Percentiles rank a stretch among this genome's conserved stretches.
phyloP scores from a whole-genome alignment of 2,113 vertebrate genomes.

The Esox niger region DNA sequence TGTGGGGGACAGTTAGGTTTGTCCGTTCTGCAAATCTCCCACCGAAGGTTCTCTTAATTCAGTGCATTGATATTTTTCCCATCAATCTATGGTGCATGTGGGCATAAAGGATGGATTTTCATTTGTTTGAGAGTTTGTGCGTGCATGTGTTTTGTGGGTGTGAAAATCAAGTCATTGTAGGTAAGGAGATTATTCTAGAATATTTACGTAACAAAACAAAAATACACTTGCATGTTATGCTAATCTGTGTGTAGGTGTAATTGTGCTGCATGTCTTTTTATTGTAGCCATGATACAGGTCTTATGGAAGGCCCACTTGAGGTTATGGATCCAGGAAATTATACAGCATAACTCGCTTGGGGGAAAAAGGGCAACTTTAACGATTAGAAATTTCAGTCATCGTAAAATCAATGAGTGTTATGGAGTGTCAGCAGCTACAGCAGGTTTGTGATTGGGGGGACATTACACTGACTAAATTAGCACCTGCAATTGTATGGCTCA shows the following conservation, averaged over 20 bases:
- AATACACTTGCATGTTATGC: background rate
- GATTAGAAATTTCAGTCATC: conserved; percentile 10
- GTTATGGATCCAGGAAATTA: conserved; percentile 2
- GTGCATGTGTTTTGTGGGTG: conserved; percentile 13
- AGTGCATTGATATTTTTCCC: too few species aligned
- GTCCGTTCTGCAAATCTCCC: conserved; percentile 9
- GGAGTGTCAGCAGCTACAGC: conserved; percentile 12
- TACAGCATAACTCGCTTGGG: background rate
- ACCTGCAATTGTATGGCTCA: conserved; percentile 3
- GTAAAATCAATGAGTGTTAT: conserved; percentile 7
- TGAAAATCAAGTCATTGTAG: background rate
- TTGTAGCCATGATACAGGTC: conserved; percentile 27
- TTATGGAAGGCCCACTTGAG: conserved; percentile 1
- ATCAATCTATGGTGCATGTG: background rate
- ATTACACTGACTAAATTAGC: conserved; percentile 8
- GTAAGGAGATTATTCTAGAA: background rate
- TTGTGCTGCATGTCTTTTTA: conserved; percentile 6
- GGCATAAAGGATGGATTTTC: background rate
- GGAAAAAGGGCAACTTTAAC: conserved; percentile 15
- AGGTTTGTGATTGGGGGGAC: conserved; percentile 14
- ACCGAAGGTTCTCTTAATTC: background rate
- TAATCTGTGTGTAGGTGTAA: conserved; percentile 10
- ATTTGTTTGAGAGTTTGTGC: conserved; percentile 6
- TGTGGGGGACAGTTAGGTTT: conserved; percentile 9
- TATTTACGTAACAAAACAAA: too few species aligned